Base-by-base conservation (phyloP, 2,797 vertebrate species). In the Xenentodon cancila region DNA sequence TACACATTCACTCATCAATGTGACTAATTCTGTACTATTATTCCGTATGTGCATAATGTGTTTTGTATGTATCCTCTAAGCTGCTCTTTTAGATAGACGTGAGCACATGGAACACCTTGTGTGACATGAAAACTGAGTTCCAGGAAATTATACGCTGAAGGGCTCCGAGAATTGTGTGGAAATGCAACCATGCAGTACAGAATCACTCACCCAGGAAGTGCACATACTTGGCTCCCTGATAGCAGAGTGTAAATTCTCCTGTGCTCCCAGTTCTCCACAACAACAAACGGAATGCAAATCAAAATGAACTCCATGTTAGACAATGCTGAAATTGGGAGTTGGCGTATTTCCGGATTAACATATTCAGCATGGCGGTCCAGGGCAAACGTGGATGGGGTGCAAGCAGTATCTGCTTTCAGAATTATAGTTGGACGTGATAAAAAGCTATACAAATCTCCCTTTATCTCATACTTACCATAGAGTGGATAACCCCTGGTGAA, bases 121-220 rank as follows among this genome's bases (percentile, higher is more conserved):
- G 40, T 75, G 59, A 74, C 37, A 64, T 68, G 42, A 57, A 47
- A 64, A 65, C 62, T 64, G 22, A 61, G 58, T 64, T 65, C 59
- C 37, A 40, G 45, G 45, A 60, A 21, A 50, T 40, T 56, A 55
- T 81, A 54, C 68, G 65, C 56, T 54, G 20, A 79, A 78, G 59
- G 52, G 46, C 54, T 75, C 44, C 42, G 63, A 64, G 60, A 76
- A 60, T 64, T 56, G 61, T 60, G 65, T 63, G 67, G 50, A 79
- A 70, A 72, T 53, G 53, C 51, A 74, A 68, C 67, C 47, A n/a
- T 72, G 78, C 69, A 68, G 56, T 59, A 21, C 71, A 66, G 59
- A 78, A 47, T 61, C 75, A 71, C 55, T 78, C 65, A 83, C 52
- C 64, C 56, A 50, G 64, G 58, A 78, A 61, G 49, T 42, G 74